A percentile compares a stretch with the other conserved stretches of the same genome.
Conservation (phyloP, 2,113 vertebrate species). For the Ameiurus melas region DNA sequence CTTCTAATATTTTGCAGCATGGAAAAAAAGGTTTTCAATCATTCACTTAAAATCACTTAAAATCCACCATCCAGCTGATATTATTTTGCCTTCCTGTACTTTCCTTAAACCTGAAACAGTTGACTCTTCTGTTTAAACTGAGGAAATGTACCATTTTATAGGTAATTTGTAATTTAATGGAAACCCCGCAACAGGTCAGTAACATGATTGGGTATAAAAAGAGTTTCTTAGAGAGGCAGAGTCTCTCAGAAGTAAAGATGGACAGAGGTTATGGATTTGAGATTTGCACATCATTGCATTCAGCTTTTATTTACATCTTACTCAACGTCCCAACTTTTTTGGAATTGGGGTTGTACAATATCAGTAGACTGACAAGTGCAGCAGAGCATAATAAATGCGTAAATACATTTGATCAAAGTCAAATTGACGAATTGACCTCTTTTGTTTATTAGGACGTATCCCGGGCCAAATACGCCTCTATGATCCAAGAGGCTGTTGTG, state of each 20-base stretch:
- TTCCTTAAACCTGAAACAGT: neutral
- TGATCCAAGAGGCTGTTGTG: conserved; percentile 93
- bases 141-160: no score
- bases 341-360: no score
- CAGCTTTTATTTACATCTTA: no score
- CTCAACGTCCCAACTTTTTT: no score
- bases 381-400: neutral
- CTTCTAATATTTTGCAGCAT: neutral
- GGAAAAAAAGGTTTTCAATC: neutral
- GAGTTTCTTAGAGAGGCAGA: no score
- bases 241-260: no score
- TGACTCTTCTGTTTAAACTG: no score
- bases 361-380: neutral
- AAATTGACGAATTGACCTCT: neutral
- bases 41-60: neutral
- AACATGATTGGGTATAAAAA: no score
- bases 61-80: neutral
- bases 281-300: no score
- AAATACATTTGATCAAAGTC: neutral
- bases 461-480: conserved; percentile 88
- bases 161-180: no score
- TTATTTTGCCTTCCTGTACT: neutral
- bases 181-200: no score
- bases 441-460: conserved; percentile 83
- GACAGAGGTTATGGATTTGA: no score